phyloP scores from a whole-genome alignment of 2,888 invertebrate species.

The Drosophila suboccidentalis region DNA sequence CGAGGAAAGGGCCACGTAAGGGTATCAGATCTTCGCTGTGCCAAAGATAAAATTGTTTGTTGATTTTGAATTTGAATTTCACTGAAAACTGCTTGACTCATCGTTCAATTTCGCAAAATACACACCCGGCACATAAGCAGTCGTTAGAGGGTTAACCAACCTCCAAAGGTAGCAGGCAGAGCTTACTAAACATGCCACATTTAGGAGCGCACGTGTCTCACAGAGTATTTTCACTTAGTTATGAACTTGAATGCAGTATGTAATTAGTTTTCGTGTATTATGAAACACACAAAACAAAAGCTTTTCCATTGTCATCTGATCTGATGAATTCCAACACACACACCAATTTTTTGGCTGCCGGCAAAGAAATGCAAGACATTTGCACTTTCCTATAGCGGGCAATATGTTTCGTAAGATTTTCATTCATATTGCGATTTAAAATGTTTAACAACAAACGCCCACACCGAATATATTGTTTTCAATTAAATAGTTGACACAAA shows the following conservation, averaged over 20 bases:
- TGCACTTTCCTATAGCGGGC: neutral
- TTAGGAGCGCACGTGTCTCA: slow-evolving; percentile 39
- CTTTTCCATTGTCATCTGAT: slow-evolving; percentile 12
- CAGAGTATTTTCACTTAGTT: slow-evolving; percentile 17
- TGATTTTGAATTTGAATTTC: slow-evolving; percentile 26
- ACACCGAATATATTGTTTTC: slow-evolving; percentile 17
- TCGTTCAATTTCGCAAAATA: slow-evolving; percentile 31
- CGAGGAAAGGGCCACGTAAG: neutral
- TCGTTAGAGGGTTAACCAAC: slow-evolving; percentile 16
- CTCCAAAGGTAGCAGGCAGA: slow-evolving; percentile 15
- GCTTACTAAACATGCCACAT: slow-evolving; percentile 7
- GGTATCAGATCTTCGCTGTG: neutral
- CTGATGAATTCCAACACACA: neutral
- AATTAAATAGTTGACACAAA: slow-evolving; percentile 13
- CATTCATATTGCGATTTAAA: slow-evolving; percentile 14
- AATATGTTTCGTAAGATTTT: slow-evolving; percentile 20
- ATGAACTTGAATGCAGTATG: slow-evolving; percentile 16
- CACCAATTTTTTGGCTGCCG: neutral
- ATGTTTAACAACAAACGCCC: slow-evolving; percentile 52
- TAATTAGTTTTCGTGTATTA: slow-evolving; percentile 49
- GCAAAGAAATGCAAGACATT: neutral
- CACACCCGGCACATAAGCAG: slow-evolving; percentile 1
- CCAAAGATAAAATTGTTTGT: neutral
- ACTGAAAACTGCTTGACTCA: slow-evolving; percentile 47
- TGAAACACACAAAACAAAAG: slow-evolving; percentile 44